A percentile compares a stretch with the other conserved stretches of the same genome.
Evolutionary conservation across 2,113 vertebrate species (phyloP).

Genomic region (Lepidothrix coronata): DNA sequence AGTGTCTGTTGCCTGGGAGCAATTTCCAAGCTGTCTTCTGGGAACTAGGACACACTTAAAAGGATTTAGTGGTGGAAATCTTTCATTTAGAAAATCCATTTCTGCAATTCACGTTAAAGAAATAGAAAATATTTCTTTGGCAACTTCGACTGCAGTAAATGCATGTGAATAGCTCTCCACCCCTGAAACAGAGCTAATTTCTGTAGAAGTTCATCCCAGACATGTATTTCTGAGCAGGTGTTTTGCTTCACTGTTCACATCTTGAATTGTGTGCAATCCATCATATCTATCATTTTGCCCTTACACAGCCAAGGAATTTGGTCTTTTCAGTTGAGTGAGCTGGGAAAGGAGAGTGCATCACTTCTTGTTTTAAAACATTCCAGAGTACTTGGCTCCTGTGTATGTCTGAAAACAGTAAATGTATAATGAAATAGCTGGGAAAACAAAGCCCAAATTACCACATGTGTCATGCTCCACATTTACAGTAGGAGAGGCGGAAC

Average conservation of each 20-base stretch:
- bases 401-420: conserved; percentile 40
- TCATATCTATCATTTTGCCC: conserved; percentile 10
- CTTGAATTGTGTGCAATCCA: neutral
- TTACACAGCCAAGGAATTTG: conserved; percentile 5
- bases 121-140: conserved; percentile 64
- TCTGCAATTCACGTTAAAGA: conserved; percentile 66
- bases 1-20: conserved; percentile 60
- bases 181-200: conserved; percentile 54
- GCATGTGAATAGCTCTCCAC: neutral
- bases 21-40: conserved; percentile 70
- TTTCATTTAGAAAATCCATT: conserved; percentile 74
- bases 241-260: conserved; percentile 39
- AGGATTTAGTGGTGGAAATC: conserved; percentile 70
- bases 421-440: conserved; percentile 37
- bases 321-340: conserved; percentile 31
- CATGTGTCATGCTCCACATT: conserved; percentile 11
- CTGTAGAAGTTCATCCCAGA: conserved; percentile 20
- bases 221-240: neutral
- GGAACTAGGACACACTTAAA: conserved; percentile 71
- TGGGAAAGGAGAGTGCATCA: conserved; percentile 18
- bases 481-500: neutral
- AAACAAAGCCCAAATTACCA: conserved; percentile 52
- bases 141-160: conserved; percentile 29
- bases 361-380: conserved; percentile 27
- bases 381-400: neutral